Conservation (phyloP, 2,113 vertebrate genomes). For the Nansenia antarctica region DNA sequence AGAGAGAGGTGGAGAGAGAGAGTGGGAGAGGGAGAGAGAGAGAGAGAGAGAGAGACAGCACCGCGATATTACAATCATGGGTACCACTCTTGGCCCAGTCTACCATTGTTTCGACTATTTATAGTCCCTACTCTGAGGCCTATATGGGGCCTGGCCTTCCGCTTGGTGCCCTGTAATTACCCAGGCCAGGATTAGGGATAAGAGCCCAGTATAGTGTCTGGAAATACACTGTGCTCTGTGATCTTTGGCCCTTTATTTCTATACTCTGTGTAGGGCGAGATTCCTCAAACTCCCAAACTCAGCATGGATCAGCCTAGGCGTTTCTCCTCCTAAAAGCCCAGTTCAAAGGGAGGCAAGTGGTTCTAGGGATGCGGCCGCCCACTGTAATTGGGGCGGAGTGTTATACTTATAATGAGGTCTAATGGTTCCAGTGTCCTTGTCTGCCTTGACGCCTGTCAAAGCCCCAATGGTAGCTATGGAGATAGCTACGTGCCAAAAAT, state of each 20-base stretch:
- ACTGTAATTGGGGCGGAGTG: slow-evolving; percentile 31
- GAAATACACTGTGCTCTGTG: slow-evolving; percentile 65
- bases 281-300: slow-evolving; percentile 44
- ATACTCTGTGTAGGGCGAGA: slow-evolving; percentile 15
- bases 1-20: background rate
- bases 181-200: slow-evolving; percentile 59
- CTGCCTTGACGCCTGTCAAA: too few species aligned
- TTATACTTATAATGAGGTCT: slow-evolving; percentile 35
- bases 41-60: too few species aligned
- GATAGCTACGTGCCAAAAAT: too few species aligned
- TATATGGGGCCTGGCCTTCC: slow-evolving; percentile 41
- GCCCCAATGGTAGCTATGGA: too few species aligned
- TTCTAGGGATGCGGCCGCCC: slow-evolving; percentile 29
- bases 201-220: slow-evolving; percentile 33
- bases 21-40: too few species aligned
- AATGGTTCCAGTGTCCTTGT: too few species aligned
- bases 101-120: slow-evolving; percentile 59
- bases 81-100: slow-evolving; percentile 53
- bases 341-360: slow-evolving; percentile 29
- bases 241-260: slow-evolving; percentile 43
- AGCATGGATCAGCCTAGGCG: slow-evolving; percentile 5
- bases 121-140: slow-evolving; percentile 24
- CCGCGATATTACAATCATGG: slow-evolving; percentile 52
- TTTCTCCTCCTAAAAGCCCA: slow-evolving; percentile 9
- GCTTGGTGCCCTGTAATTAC: slow-evolving; percentile 69